These are phyloP conservation scores for Papilio helenus DNA, from an alignment of 1,140 invertebrate genomes.

Conservation along the genomic window DNA sequence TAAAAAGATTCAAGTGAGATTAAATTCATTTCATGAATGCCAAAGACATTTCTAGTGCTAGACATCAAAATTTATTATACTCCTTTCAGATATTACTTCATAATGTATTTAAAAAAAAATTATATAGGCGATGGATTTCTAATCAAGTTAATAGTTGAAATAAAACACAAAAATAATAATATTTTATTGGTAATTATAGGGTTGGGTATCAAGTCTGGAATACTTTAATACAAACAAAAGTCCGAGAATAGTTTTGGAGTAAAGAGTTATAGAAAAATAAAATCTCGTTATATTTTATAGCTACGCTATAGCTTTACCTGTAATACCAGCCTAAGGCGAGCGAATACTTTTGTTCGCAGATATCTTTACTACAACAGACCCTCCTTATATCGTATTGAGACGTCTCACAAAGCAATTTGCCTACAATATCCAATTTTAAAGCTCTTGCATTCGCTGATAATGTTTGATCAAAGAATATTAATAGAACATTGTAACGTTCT, in stretches of 20 bases:
- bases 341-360: conserved; percentile 53
- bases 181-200: too few species aligned
- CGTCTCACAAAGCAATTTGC: conserved; percentile 54
- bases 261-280: not conserved
- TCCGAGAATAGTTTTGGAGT: not conserved
- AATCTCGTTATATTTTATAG: not conserved
- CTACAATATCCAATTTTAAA: conserved; percentile 58
- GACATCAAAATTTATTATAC: too few species aligned
- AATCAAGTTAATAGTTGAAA: too few species aligned
- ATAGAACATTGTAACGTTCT: conserved; percentile 37
- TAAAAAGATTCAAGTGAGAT: too few species aligned
- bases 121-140: too few species aligned
- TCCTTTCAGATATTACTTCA: too few species aligned
- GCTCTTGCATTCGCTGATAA: conserved; percentile 50
- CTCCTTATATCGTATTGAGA: conserved; percentile 68
- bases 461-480: conserved; percentile 53
- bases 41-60: too few species aligned
- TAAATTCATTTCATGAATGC: too few species aligned
- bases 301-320: conserved; percentile 20
- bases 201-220: too few species aligned
- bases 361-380: conserved; percentile 57
- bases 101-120: too few species aligned
- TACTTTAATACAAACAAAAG: not conserved
- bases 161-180: too few species aligned
- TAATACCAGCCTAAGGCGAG: conserved; percentile 44